A percentile compares a stretch with the other conserved stretches of the same genome.
Evolutionary conservation across 2,113 vertebrate genomes (phyloP).

Genomic region (Numenius arquata): DNA sequence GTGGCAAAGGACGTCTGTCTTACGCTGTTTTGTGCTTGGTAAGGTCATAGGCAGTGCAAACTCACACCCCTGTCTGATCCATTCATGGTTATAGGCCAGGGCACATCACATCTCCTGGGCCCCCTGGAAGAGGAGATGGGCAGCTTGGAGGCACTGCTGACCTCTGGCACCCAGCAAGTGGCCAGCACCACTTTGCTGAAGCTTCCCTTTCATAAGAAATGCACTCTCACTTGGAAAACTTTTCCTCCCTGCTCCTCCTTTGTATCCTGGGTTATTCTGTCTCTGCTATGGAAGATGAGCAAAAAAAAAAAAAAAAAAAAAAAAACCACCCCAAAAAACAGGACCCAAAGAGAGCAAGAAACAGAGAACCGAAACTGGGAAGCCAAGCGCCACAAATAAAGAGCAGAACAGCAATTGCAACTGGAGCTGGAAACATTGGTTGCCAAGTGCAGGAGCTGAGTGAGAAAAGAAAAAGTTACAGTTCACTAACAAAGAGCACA

Average conservation of each 20-base stretch:
- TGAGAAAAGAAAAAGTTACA: neutral
- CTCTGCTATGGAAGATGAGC: neutral
- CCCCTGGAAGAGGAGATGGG: neutral
- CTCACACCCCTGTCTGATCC: neutral
- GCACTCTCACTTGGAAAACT: neutral
- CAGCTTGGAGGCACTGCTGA: neutral
- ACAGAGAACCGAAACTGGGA: neutral
- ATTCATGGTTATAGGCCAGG: rapidly evolving
- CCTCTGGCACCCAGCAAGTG: neutral
- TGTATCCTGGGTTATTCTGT: neutral
- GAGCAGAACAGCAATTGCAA: neutral
- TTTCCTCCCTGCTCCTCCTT: neutral
- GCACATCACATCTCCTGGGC: neutral
- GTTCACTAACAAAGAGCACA: neutral
- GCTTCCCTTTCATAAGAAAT: neutral
- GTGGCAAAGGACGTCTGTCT: neutral
- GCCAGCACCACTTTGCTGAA: neutral
- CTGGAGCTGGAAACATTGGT: neutral
- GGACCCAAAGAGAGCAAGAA: neutral
- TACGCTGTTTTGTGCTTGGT: neutral
- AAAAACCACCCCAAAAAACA: neutral
- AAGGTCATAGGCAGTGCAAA: neutral
- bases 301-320: neutral
- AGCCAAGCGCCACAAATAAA: neutral
- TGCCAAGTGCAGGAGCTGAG: neutral